Conservation (phyloP, 2,797 vertebrate species). For the Galago senegalensis region DNA sequence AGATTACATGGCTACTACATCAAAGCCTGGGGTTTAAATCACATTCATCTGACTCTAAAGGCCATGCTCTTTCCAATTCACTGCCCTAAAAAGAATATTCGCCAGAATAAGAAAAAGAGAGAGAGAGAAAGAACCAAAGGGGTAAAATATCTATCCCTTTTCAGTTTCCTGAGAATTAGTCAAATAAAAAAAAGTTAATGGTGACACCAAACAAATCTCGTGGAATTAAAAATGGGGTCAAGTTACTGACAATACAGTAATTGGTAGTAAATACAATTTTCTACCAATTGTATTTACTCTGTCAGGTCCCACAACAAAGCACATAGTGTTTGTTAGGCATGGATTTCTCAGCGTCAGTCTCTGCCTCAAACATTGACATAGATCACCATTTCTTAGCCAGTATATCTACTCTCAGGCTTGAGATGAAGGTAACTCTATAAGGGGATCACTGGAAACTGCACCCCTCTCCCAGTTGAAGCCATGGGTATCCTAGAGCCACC, state of each 20-base stretch:
- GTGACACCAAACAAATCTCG: background rate
- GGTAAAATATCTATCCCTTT: background rate
- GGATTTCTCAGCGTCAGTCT: background rate
- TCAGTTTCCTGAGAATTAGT: conserved; percentile 13
- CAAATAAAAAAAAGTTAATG: background rate
- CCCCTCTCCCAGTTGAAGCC: background rate
- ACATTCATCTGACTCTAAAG: background rate
- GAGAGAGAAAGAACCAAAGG: background rate
- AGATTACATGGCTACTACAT: background rate
- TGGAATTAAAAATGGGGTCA: background rate
- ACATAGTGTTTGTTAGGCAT: background rate
- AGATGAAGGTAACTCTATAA: background rate
- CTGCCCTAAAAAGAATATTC: background rate
- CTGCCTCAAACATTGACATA: background rate
- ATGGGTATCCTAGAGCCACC: background rate
- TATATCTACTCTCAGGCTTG: background rate
- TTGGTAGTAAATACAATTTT: background rate
- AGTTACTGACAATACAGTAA: background rate
- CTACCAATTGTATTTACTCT: background rate
- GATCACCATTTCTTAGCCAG: background rate
- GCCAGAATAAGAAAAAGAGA: background rate
- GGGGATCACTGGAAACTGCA: background rate
- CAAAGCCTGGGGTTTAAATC: background rate
- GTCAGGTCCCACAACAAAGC: background rate
- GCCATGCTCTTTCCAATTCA: background rate